Conservation (phyloP, 2,113 vertebrate genomes). For the Mugil cephalus region DNA sequence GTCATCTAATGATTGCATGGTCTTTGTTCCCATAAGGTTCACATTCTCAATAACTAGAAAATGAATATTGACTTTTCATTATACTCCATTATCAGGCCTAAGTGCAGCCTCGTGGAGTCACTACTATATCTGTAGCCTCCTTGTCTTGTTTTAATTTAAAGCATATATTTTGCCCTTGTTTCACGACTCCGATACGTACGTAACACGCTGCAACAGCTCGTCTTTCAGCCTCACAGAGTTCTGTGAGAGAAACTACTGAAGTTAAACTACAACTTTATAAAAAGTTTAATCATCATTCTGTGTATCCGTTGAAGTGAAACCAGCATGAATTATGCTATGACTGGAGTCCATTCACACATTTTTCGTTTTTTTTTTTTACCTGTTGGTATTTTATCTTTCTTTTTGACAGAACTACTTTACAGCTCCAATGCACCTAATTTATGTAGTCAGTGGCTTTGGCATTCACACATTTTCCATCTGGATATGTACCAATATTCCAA, state of each 20-base stretch:
- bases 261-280: conserved; percentile 19
- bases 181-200: background rate
- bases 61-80: conserved; percentile 2
- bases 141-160: conserved; percentile 13
- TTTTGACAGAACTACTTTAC: conserved; percentile 62
- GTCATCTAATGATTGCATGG: background rate
- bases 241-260: conserved; percentile 11
- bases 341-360: conserved; percentile 31
- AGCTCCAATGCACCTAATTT: conserved; percentile 58
- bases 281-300: conserved; percentile 13
- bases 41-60: background rate
- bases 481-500: conserved; percentile 44
- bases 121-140: background rate
- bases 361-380: conserved; percentile 30
- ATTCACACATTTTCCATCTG: conserved; percentile 60
- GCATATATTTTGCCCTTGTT: background rate
- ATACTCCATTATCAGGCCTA: background rate
- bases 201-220: background rate
- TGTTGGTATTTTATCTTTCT: conserved; percentile 44
- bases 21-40: background rate
- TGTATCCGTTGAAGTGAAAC: conserved; percentile 23
- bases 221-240: background rate
- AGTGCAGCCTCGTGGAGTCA: background rate
- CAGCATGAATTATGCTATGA: conserved; percentile 16
- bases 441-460: conserved; percentile 49